Evolutionary conservation across 2,113 vertebrate genomes (phyloP), one percentile per base, ranked within the genome.

Genomic region (Otis tarda): DNA sequence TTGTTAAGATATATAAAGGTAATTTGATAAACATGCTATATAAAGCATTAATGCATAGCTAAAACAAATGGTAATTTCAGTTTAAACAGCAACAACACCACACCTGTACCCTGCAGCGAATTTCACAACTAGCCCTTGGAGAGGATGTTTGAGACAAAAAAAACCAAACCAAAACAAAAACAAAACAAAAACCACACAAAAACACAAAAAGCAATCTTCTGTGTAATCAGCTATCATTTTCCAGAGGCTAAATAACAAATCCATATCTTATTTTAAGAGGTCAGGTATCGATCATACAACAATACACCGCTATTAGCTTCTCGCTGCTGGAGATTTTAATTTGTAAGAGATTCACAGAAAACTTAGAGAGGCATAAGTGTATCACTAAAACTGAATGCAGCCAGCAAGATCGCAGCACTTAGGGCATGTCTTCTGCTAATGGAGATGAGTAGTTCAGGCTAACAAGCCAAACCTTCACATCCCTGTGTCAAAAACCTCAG

Each of bases 231-330:
- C 63, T 50, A 78, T 56, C 74, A 94, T 83, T 91, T 91, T 90
- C 56, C 87, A 83, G 73, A 87, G 63, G 59, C 70, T 80, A 94
- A 93, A 93, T 87, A 90, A 87, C 56, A 86, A 96, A 94, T 82
- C 76, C n/a, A 89, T 90, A 94, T 67, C 79, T 86, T 94, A 89
- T 93, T 94, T 95, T 83, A 91, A 90, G 85, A 73, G 57, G 71
- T 75, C 67, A 87, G 41, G 70, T 91, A 95, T 85, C 64, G 89
- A 96, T 64, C 43, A 2, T 10, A 74, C 35, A 55, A 59, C 60
- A 93, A 84, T 76, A 92, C 7, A 16, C 1, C 3, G 53, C 84
- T 71, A 78, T 83, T 84, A 79, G 15, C 70, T 89, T 87, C 71
- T 84, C 12, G 0, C 68, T 64, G 76, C 28, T 90, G 86, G 56